These are phyloP conservation scores for Euura saliciscinereae DNA, from an alignment of 1,140 invertebrate species.

Conservation along the genomic window DNA sequence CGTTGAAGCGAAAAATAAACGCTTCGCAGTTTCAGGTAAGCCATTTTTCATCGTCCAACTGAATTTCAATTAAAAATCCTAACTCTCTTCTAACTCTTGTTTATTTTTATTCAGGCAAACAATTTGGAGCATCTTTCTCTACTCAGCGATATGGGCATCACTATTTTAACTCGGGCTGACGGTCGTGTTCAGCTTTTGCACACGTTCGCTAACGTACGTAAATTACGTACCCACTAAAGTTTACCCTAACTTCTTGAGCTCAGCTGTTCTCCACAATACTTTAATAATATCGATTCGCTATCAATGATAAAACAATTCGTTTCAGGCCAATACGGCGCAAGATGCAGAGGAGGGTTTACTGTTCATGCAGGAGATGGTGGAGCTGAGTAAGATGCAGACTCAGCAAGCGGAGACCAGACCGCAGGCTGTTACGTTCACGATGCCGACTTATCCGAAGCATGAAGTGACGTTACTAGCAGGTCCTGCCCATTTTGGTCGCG, in stretches of 20 bases:
- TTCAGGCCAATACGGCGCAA: conserved; percentile 80
- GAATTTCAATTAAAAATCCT: not conserved
- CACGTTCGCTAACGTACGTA: conserved; percentile 77
- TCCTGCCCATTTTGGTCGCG: conserved; percentile 89
- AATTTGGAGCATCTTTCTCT: conserved; percentile 90
- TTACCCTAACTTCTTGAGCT: too few species aligned
- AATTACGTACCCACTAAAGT: not conserved
- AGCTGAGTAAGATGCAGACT: conserved; percentile 78
- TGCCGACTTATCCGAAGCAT: conserved; percentile 44
- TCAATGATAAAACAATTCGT: not conserved
- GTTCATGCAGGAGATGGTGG: conserved; percentile 98
- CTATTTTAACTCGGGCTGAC: conserved; percentile 85
- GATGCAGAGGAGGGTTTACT: conserved; percentile 91
- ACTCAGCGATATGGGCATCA: conserved; percentile 93
- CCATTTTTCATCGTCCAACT: conserved; percentile 18
- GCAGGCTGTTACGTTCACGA: conserved; percentile 62
- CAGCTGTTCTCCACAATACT: too few species aligned
- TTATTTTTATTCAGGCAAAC: conserved; percentile 64
- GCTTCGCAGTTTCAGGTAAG: conserved; percentile 75
- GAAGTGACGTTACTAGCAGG: conserved; percentile 73
- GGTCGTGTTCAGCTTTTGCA: conserved; percentile 91
- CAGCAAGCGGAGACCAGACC: conserved; percentile 67
- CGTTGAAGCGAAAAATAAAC: conserved; percentile 66
- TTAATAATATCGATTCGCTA: not conserved
- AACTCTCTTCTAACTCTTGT: not conserved